Evolutionary conservation across 2,113 vertebrate species (phyloP), one percentile per base, ranked within the genome.

Genomic region (Pavo muticus): DNA sequence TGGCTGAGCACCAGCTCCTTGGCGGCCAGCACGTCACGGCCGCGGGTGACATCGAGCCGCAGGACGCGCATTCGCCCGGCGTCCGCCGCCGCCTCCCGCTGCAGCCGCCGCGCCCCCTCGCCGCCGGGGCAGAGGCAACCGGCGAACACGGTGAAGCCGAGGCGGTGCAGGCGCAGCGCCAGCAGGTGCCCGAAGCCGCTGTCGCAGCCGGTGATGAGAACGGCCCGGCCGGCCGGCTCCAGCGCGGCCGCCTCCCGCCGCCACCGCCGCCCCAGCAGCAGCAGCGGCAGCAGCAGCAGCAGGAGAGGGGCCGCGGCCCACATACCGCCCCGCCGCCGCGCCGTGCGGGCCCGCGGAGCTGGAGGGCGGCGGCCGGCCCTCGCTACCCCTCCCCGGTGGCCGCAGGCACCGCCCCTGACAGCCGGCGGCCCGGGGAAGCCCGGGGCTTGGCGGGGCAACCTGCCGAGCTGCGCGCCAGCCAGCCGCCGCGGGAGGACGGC

Each of bases 41-140:
- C 95, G 11, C 84, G 92, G 84, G 97, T 98, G 40, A 98, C 97
- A 54, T 98, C 97, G 80, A 98, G 93, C 57, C 93, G 94, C 70
- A 98, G 92, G 72, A 98, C 77, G 24, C 87, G 97, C 79, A 98
- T 88, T 14, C 90, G 91, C 40, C 69, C 64, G 63, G 21, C 4
- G 14, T 59, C 67, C 60, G 95, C 95, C n/a, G 50, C 84, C 11
- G 94, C 91, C 39, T 96, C 92, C n/a, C 40, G 39, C 70, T 39
- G 52, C 87, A 98, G 98, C 48, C 54, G 88, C 82, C 77, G 97
- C 60, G 98, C 98, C 7, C 98, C 98, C 4, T 47, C 67, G 18
- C 97, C 98, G 14, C 88, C 88, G 9, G 98, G 97, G 44, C 18
- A 79, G 92, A 97, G 92, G 79, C 97, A 96, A 25, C 94, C 90